Evolutionary conservation across 2,888 invertebrate species (phyloP).

Genomic region (Ectemnius continuus): DNA sequence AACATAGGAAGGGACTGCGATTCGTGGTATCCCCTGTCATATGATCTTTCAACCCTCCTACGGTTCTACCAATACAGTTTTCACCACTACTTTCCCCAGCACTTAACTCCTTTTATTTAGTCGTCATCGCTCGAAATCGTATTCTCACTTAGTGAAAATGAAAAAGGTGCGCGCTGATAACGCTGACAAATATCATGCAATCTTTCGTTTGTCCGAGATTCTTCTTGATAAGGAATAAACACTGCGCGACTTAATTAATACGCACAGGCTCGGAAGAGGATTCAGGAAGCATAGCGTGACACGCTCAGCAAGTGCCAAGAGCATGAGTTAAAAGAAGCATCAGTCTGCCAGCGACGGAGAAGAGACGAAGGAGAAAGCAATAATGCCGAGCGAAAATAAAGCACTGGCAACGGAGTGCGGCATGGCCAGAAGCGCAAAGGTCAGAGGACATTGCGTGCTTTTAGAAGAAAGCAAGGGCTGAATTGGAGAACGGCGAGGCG

Average conservation of each 20-base stretch:
- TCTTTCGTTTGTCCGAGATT: not conserved
- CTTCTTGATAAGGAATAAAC: not conserved
- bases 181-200: no score
- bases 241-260: no score
- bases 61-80: no score
- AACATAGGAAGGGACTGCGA: slow-evolving; percentile 38
- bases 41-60: slow-evolving; percentile 1
- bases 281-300: no score
- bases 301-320: no score
- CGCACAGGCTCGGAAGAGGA: no score
- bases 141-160: no score
- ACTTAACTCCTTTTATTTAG: no score
- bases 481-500: slow-evolving; percentile 35
- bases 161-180: no score
- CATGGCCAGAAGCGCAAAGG: slow-evolving; percentile 26
- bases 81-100: no score
- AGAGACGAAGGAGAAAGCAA: slow-evolving; percentile 33
- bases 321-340: no score
- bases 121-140: no score
- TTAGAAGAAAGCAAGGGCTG: slow-evolving; percentile 43
- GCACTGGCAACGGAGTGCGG: not conserved
- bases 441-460: slow-evolving; percentile 41
- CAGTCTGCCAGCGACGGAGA: not conserved
- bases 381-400: slow-evolving; percentile 50
- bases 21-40: slow-evolving; percentile 51